phyloP scores from a whole-genome alignment of 2,797 vertebrate species.

The Rhabdophis nuchalis region DNA sequence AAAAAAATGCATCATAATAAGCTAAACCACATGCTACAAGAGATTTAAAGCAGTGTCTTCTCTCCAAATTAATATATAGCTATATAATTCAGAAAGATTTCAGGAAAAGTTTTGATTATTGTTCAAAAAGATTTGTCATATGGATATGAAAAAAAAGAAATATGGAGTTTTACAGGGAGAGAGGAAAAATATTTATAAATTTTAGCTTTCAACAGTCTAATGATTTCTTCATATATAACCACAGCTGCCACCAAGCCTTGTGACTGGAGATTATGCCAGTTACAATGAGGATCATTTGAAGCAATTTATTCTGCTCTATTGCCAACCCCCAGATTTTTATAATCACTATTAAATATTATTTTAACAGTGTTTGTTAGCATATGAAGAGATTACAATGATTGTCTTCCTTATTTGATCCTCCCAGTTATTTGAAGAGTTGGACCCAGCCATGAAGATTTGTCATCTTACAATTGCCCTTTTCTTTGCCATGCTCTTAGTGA shows the following conservation, averaged over 20 bases:
- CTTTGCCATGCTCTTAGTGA: constrained; percentile 21
- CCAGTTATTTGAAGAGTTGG: constrained; percentile 3
- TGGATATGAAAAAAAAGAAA: not conserved
- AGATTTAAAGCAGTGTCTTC: not conserved
- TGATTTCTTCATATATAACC: not conserved
- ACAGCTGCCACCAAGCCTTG: not conserved
- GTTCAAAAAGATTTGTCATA: not conserved
- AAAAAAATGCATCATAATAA: not conserved
- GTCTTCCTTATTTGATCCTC: not conserved
- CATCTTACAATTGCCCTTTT: constrained; percentile 2
- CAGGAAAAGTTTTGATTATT: not conserved
- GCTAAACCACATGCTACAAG: not conserved
- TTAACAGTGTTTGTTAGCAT: not conserved
- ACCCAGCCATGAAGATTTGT: constrained; percentile 13
- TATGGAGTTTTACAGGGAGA: not conserved
- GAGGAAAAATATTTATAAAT: not conserved
- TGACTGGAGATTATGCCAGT: not conserved
- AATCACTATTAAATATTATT: not conserved
- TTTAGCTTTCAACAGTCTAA: not conserved
- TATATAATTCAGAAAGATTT: not conserved
- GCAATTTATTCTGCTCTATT: not conserved
- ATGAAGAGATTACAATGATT: not conserved
- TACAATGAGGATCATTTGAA: not conserved
- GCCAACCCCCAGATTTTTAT: not conserved
- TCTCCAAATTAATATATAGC: not conserved